Evolutionary conservation across 2,113 vertebrate genomes (phyloP).

Genomic region (Elachura formosa): DNA sequence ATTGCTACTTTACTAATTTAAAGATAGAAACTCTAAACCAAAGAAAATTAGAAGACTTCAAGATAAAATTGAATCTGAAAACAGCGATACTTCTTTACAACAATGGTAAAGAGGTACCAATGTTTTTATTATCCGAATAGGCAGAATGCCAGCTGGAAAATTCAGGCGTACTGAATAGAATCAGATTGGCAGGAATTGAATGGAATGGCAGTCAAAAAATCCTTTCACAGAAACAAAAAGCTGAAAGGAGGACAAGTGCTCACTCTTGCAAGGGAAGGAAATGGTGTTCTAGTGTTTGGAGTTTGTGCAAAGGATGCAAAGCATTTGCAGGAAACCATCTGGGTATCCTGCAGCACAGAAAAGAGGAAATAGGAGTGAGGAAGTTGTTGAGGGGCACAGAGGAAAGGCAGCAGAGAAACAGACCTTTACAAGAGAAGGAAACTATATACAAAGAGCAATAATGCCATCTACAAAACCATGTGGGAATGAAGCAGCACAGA

Average conservation of each 20-base stretch:
- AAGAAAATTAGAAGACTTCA: neutral
- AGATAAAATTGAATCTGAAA: too few relatives aligned
- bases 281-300: neutral
- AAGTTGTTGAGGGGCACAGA: constrained; percentile 19
- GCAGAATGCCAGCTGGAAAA: neutral
- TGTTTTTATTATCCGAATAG: neutral
- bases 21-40: neutral
- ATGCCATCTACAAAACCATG: neutral
- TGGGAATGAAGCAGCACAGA: neutral
- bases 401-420: constrained; percentile 23
- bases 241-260: neutral
- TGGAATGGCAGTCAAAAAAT: neutral
- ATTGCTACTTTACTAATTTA: neutral
- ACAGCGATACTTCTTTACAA: too few relatives aligned
- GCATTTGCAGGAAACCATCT: constrained; percentile 57
- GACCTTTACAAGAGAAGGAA: constrained; percentile 8
- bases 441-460: neutral
- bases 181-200: neutral
- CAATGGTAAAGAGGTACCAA: neutral
- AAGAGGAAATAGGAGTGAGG: constrained; percentile 53
- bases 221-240: constrained; percentile 8
- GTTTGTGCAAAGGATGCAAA: constrained; percentile 50
- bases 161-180: neutral
- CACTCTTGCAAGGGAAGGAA: constrained; percentile 32
- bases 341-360: constrained; percentile 49